phyloP scores from a whole-genome alignment of 1,140 invertebrate genomes.

The Pissodes strobi region DNA sequence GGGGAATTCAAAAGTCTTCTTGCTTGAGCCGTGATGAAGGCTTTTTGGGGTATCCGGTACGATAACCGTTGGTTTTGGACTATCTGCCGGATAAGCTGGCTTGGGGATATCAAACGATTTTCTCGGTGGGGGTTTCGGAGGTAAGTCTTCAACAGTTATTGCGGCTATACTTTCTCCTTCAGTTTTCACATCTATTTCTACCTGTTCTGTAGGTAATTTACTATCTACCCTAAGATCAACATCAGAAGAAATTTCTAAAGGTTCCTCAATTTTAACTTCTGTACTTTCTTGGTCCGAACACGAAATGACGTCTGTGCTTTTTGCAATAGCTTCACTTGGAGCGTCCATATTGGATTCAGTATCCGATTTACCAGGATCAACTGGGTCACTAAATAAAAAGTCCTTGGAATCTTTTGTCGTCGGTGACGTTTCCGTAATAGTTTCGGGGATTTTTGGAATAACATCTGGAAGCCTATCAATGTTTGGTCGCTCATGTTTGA shows the following conservation, averaged over 20 bases:
- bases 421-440: conserved; percentile 25
- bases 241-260: too few species aligned
- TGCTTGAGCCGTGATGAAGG: conserved; percentile 9
- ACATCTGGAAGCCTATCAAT: conserved; percentile 26
- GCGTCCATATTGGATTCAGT: background rate
- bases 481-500: background rate
- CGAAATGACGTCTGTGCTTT: too few species aligned
- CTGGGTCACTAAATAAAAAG: background rate
- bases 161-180: conserved; percentile 8
- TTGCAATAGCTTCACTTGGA: background rate
- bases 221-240: too few species aligned
- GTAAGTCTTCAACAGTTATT: conserved; percentile 43
- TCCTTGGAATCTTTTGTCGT: background rate
- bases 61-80: conserved; percentile 42
- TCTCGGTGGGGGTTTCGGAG: conserved; percentile 56
- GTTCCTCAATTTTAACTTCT: too few species aligned
- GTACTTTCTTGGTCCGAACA: background rate
- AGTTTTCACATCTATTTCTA: conserved; percentile 21
- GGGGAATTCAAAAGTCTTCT: conserved; percentile 40
- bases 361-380: too few species aligned
- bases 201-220: too few species aligned
- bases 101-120: conserved; percentile 45
- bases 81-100: conserved; percentile 45
- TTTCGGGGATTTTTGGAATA: conserved; percentile 35
- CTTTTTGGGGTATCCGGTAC: conserved; percentile 11